These are phyloP conservation scores for Pogonus chalceus DNA, from an alignment of 1,140 invertebrate species.

Conservation along the genomic window DNA sequence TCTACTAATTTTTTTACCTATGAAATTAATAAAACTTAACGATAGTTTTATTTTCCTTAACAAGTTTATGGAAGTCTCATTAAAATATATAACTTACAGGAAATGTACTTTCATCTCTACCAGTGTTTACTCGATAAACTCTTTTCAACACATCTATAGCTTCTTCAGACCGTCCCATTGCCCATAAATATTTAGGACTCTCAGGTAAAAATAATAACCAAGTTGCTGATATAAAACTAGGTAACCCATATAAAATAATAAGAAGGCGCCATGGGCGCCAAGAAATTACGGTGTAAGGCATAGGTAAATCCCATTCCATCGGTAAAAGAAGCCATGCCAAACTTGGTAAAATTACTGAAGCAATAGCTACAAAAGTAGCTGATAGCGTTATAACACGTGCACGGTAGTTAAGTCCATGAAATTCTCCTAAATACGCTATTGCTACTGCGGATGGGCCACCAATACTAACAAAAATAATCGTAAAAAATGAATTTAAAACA, in stretches of 20 bases:
- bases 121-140: slow-evolving; percentile 52
- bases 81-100: slow-evolving; percentile 34
- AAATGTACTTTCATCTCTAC: slow-evolving; percentile 34
- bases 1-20: slow-evolving; percentile 15
- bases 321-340: slow-evolving; percentile 53
- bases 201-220: slow-evolving; percentile 52
- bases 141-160: slow-evolving; percentile 46
- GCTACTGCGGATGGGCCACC: slow-evolving; percentile 54
- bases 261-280: slow-evolving; percentile 56
- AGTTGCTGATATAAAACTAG: slow-evolving; percentile 41
- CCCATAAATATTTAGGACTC: slow-evolving; percentile 65
- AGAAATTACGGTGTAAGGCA: slow-evolving; percentile 22
- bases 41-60: too few relatives aligned
- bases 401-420: slow-evolving; percentile 40
- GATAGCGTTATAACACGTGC: slow-evolving; percentile 43
- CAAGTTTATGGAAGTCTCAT: too few relatives aligned
- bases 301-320: slow-evolving; percentile 28
- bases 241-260: slow-evolving; percentile 43
- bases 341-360: slow-evolving; percentile 55
- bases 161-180: slow-evolving; percentile 47
- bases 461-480: slow-evolving; percentile 37
- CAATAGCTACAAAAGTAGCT: slow-evolving; percentile 53
- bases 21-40: too few relatives aligned
- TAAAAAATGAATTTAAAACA: too few relatives aligned
- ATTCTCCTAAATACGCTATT: slow-evolving; percentile 56